These are phyloP conservation scores for Mormyrops attenuatus DNA, from an alignment of 2,797 vertebrate genomes.

Conservation along the genomic window DNA sequence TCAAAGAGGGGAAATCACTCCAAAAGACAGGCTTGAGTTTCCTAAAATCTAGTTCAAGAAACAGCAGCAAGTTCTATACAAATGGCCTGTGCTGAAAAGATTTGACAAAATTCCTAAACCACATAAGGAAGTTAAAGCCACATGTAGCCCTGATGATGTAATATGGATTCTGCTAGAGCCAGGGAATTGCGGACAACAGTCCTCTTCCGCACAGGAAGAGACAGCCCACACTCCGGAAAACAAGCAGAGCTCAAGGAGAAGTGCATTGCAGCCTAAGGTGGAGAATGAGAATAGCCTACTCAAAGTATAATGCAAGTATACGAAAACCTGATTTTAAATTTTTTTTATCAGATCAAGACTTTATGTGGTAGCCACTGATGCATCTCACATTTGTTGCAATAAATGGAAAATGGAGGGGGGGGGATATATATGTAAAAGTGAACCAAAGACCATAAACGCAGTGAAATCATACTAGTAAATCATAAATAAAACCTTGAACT, in stretches of 20 bases:
- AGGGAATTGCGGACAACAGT: not conserved
- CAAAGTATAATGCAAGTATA: not conserved
- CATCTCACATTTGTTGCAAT: not conserved
- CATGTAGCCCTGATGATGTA: not conserved
- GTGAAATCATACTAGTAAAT: not conserved
- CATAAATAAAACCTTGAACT: not conserved
- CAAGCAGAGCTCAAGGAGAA: too few species aligned
- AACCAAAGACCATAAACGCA: not conserved
- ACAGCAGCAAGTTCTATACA: not conserved
- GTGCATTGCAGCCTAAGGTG: not conserved
- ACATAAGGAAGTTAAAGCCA: not conserved
- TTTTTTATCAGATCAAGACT: not conserved
- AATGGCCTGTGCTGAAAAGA: not conserved
- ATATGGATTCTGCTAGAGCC: not conserved
- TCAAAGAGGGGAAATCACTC: not conserved
- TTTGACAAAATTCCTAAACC: not conserved
- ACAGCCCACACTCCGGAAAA: not conserved
- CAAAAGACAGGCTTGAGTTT: not conserved
- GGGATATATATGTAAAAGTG: not conserved
- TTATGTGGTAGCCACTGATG: not conserved
- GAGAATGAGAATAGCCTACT: not conserved
- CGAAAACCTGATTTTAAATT: not conserved
- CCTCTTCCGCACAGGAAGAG: not conserved
- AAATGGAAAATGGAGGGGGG: not conserved
- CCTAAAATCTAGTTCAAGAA: not conserved